Conservation (phyloP, 2,888 invertebrate genomes). For the Pocota personata region DNA sequence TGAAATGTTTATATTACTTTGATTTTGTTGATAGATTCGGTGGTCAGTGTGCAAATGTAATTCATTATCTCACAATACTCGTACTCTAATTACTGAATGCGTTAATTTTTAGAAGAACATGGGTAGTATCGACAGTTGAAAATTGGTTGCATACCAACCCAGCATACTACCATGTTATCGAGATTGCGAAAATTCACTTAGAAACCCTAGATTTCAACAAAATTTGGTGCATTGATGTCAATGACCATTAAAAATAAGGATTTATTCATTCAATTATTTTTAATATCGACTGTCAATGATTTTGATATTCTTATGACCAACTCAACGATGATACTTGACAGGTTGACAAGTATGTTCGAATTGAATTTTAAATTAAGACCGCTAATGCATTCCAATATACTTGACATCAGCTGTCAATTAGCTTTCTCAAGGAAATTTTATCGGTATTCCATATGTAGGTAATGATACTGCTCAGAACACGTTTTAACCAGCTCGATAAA, state of each 20-base stretch:
- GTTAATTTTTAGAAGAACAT: no score
- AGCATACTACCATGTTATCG: no score
- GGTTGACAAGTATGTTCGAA: background rate
- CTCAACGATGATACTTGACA: background rate
- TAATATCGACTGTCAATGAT: background rate
- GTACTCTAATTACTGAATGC: no score
- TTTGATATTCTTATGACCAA: background rate
- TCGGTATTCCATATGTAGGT: background rate
- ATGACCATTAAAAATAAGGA: background rate
- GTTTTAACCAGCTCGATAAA: background rate
- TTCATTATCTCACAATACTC: no score
- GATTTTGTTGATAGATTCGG: background rate
- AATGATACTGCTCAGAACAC: background rate
- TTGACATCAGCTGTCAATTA: background rate
- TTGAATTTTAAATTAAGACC: background rate
- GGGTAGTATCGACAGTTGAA: no score
- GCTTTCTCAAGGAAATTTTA: background rate
- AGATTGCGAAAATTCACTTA: no score
- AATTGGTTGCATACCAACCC: no score
- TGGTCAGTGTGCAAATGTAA: background rate
- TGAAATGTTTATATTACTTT: background rate
- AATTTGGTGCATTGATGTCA: background rate
- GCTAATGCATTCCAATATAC: background rate
- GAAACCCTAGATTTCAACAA: background rate
- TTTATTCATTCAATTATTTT: background rate